A percentile compares a stretch with the other conserved stretches of the same genome.
Conservation (phyloP, 1,140 invertebrate species). For the Chionoecetes opilio region DNA sequence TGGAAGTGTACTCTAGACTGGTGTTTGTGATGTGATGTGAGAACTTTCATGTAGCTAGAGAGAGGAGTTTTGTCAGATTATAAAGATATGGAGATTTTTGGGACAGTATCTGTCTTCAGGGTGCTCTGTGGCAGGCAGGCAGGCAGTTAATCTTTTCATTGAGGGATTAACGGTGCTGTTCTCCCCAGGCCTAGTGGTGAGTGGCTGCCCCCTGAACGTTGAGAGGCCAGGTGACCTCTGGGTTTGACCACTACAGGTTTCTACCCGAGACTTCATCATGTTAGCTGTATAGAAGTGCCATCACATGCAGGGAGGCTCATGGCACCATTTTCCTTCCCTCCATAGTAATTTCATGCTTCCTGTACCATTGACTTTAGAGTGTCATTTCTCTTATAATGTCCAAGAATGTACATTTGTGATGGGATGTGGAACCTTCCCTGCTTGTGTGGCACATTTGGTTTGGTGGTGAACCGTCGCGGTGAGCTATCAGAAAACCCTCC, state of each 20-base stretch:
- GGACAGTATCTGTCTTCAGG: background rate
- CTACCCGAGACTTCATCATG: constrained; percentile 76
- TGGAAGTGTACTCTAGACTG: background rate
- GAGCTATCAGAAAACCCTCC: constrained; percentile 71
- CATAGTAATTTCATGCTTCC: background rate
- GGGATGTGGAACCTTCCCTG: constrained; percentile 49
- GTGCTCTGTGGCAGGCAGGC: constrained; percentile 23
- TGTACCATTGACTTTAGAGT: background rate
- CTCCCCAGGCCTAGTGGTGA: constrained; percentile 76
- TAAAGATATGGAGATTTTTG: background rate
- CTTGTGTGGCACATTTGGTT: constrained; percentile 61
- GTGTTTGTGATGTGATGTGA: background rate
- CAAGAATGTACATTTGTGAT: background rate
- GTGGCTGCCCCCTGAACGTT: constrained; percentile 72
- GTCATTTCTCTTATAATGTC: background rate
- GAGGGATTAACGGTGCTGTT: constrained; percentile 73
- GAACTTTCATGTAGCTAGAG: background rate
- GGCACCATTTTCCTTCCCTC: background rate
- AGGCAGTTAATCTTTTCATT: constrained; percentile 49
- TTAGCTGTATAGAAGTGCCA: constrained; percentile 68
- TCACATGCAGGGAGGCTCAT: constrained; percentile 61
- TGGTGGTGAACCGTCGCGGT: constrained; percentile 57
- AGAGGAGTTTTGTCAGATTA: background rate
- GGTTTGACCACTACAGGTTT: constrained; percentile 78
- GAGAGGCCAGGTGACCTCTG: constrained; percentile 68